Evolutionary conservation across 2,888 invertebrate genomes (phyloP), one percentile per base, ranked within the genome.

Genomic region (Papilio gigon): DNA sequence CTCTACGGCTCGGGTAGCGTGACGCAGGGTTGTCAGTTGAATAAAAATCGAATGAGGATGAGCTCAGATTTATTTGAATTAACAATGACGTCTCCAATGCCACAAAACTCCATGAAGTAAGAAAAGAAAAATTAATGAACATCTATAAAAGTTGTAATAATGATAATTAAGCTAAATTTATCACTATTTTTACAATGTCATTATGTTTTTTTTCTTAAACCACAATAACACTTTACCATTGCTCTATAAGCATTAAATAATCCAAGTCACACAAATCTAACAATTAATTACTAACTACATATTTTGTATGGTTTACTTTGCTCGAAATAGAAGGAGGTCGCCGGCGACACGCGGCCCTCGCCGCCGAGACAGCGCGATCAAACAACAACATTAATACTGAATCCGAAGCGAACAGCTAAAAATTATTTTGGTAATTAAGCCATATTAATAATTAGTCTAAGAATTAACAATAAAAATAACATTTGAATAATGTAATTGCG

Each of bases 111-210:
- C 87, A 90, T 90, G 90, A 91, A 92, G 88, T 90, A 89, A 90
- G 89, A 89, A 92, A 89, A 86, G 87, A 87, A 88, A 68, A 90
- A 89, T 85, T 85, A 89, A 89, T 88, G 92, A 92, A 92, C 92
- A 90, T 92, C 92, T 92, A 92, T 91, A 92, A 92, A 92, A 92
- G 89, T 92, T 89, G 89, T 90, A 90, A 90, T 91, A 90, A 90
- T 90, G 85, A 90, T 90, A 91, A 90, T 91, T 92, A 92, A 89
- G 89, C 92, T 92, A 92, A 89, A 84, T 86, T 90, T 91, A 90
- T 88, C 85, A 90, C 91, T 92, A 92, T 90, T 90, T 90, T 86
- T 92, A 92, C 92, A 92, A 90, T 90, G 92, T 91, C 92, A 92
- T 91, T 88, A 91, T 92, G 90, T 68, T 90, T 89, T 88, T 79